Base-by-base conservation (phyloP, 1,140 invertebrate genomes). In the Gerris buenoi region DNA sequence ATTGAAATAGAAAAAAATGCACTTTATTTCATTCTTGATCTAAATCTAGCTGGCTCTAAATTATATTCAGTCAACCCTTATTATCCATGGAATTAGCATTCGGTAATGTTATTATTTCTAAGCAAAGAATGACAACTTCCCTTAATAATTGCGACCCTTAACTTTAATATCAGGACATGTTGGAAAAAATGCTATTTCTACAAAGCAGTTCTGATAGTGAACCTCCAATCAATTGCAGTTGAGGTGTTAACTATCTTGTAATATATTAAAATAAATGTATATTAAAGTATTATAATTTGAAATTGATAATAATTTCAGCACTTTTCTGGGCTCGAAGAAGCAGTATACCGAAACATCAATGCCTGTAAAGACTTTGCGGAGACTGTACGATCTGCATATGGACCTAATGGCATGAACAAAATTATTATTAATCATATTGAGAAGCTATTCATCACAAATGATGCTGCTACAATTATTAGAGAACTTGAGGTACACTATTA, bases 391-490 rank as follows among this genome's bases (percentile, higher is more conserved):
- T 93, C 95, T 33, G 91, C 95, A 14, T 99, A 96, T 81, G 97
- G 97, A 1, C 97, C 97, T 22, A 96, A 89, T 85, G 96, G 97
- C 22, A 96, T 98, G 89, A 99, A 98, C 77, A 99, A 99, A 83
- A 98, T 99, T 89, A 87, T 99, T 5, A 98, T 99, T 33, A 99
- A 99, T 80, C 95, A 98, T 75, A 83, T 99, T 70, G 96, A 98
- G 74, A 99, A 99, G 76, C 83, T 98, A 67, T 99, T 98, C 81
- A 91, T 99, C 1, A 99, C 97, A 0, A 98, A 93, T 80, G 97
- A 99, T 85, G 97, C 97, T 58, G 96, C 93, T 0, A 98, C 97
- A 0, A 99, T 99, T 67, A 90, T 99, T 65, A 85, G 88, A 70
- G 94, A 98, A 77, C 78, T 98, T 18, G 94, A 98, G 81, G 90